A percentile compares a stretch with the other conserved stretches of the same genome.
phyloP scores from a whole-genome alignment of 92 coral and sea anemone genomes.

The Paramuricea clavata region DNA sequence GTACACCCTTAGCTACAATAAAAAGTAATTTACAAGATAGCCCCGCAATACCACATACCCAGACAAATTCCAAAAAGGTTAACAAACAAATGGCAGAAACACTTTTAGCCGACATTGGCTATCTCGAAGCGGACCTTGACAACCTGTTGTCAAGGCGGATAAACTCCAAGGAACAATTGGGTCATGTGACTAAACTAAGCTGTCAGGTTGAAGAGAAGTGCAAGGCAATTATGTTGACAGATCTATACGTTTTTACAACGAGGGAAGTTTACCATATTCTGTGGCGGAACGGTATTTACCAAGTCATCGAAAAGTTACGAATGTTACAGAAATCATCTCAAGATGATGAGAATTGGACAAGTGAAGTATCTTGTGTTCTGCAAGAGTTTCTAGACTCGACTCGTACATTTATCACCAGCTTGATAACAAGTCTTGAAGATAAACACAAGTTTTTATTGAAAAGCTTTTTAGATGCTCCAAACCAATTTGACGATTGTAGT shows the following conservation, averaged over 20 bases:
- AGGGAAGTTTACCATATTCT: slow-evolving; percentile 84
- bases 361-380: slow-evolving; percentile 43
- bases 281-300: slow-evolving; percentile 92
- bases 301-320: slow-evolving; percentile 88
- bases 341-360: neutral
- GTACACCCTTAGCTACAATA: neutral
- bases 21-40: neutral
- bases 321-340: slow-evolving; percentile 63
- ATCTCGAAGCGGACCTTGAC: slow-evolving; percentile 27
- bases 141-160: slow-evolving; percentile 31
- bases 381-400: slow-evolving; percentile 68
- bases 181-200: slow-evolving; percentile 26
- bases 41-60: neutral
- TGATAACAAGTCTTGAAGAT: slow-evolving; percentile 32
- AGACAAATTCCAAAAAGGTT: neutral
- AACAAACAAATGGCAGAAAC: slow-evolving; percentile 20
- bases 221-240: slow-evolving; percentile 86
- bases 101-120: neutral
- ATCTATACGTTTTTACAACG: slow-evolving; percentile 74
- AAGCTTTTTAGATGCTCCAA: slow-evolving; percentile 10
- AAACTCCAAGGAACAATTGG: slow-evolving; percentile 12
- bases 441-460: slow-evolving; percentile 21
- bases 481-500: slow-evolving; percentile 7
- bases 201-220: slow-evolving; percentile 85
- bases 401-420: neutral